phyloP scores from a whole-genome alignment of 1,140 invertebrate species.

The Protaetia brevitarsis region DNA sequence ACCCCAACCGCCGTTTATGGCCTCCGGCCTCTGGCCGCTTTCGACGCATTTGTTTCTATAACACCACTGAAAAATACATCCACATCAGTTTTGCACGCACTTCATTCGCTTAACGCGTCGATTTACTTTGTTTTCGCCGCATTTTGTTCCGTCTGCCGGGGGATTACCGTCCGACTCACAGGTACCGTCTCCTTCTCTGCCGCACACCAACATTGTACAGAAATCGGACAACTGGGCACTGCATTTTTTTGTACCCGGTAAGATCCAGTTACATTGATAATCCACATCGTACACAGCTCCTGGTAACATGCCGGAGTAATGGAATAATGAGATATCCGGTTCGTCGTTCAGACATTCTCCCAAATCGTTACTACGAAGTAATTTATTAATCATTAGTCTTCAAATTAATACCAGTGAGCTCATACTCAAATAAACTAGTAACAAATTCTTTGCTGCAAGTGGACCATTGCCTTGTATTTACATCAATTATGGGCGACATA shows the following conservation, averaged over 20 bases:
- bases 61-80: constrained; percentile 55
- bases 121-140: constrained; percentile 56
- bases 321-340: constrained; percentile 54
- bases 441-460: constrained; percentile 62
- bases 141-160: constrained; percentile 67
- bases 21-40: constrained; percentile 58
- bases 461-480: constrained; percentile 63
- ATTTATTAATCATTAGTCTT: not conserved
- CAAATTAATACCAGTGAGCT: constrained; percentile 11
- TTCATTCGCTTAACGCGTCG: not conserved
- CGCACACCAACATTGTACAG: constrained; percentile 62
- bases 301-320: constrained; percentile 59
- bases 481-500: constrained; percentile 64
- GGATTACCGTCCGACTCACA: constrained; percentile 59
- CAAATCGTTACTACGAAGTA: constrained; percentile 56
- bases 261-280: constrained; percentile 60
- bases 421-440: constrained; percentile 65
- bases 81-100: not conserved
- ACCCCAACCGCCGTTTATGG: constrained; percentile 67
- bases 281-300: constrained; percentile 68
- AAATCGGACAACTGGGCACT: constrained; percentile 38
- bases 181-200: constrained; percentile 27
- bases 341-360: constrained; percentile 65
- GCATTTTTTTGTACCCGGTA: constrained; percentile 49
- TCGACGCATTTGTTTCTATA: constrained; percentile 60